Conservation (phyloP, 2,888 invertebrate species). For the Heteropelma amictum region DNA sequence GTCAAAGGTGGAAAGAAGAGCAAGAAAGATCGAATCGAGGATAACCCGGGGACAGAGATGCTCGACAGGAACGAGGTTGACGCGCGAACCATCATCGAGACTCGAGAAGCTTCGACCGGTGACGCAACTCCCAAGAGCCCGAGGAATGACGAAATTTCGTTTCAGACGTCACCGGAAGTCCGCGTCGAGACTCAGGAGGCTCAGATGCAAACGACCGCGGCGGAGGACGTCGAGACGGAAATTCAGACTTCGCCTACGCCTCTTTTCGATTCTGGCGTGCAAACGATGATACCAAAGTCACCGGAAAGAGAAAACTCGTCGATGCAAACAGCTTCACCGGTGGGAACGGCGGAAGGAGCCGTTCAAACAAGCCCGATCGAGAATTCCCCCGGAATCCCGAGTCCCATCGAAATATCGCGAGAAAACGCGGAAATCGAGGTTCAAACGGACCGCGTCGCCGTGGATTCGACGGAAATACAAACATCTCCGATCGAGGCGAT, state of each 20-base stretch:
- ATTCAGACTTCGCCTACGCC: constrained; percentile 83
- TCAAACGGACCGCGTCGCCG: constrained; percentile 76
- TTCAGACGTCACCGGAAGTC: constrained; percentile 82
- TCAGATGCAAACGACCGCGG: constrained; percentile 79
- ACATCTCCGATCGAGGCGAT: constrained; percentile 72
- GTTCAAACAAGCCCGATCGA: constrained; percentile 74
- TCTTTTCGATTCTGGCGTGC: constrained; percentile 77
- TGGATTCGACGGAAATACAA: constrained; percentile 66
- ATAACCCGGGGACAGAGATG: background rate
- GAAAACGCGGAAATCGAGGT: constrained; percentile 73
- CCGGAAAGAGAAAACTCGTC: constrained; percentile 78
- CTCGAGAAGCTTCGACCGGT: constrained; percentile 63
- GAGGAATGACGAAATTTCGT: constrained; percentile 67
- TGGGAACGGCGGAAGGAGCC: constrained; percentile 74
- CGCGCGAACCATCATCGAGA: constrained; percentile 67
- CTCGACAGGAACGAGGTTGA: constrained; percentile 69
- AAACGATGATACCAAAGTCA: constrained; percentile 60
- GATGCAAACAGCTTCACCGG: constrained; percentile 78
- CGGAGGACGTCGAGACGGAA: constrained; percentile 77
- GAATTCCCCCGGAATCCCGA: constrained; percentile 77
- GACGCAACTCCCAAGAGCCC: constrained; percentile 56
- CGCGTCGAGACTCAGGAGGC: constrained; percentile 72
- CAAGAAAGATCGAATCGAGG: constrained; percentile 72
- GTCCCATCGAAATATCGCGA: constrained; percentile 34
- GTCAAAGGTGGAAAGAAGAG: constrained; percentile 78